phyloP scores from a whole-genome alignment of 2,797 vertebrate species.

The Orientallactaga sibirica region DNA sequence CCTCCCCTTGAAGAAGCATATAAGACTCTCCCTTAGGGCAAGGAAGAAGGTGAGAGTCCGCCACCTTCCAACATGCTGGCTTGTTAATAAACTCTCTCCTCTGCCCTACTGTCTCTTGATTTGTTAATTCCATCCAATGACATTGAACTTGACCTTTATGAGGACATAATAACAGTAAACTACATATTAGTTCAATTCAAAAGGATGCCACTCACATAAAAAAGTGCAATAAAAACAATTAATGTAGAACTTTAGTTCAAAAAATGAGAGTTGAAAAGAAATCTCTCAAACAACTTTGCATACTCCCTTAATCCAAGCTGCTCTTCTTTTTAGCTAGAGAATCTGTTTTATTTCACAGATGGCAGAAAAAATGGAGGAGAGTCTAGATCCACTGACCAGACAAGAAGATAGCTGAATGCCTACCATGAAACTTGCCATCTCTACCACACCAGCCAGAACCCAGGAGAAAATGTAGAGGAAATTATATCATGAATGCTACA shows the following conservation, averaged over 20 bases:
- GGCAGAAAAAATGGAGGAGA: too few relatives aligned
- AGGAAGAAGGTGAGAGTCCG: not conserved
- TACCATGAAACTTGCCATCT: too few relatives aligned
- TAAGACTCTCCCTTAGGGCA: not conserved
- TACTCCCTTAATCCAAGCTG: too few relatives aligned
- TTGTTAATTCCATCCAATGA: not conserved
- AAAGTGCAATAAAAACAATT: not conserved
- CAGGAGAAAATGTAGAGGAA: too few relatives aligned
- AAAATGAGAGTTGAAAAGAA: not conserved
- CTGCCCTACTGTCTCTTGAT: not conserved
- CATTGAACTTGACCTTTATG: not conserved
- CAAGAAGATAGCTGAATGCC: too few relatives aligned
- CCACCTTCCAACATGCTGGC: not conserved
- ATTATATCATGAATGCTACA: too few relatives aligned
- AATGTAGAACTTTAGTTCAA: slow-evolving; percentile 31
- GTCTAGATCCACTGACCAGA: too few relatives aligned
- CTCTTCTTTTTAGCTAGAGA: too few relatives aligned
- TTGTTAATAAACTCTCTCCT: not conserved
- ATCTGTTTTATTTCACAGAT: too few relatives aligned
- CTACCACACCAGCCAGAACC: too few relatives aligned
- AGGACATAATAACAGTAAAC: not conserved
- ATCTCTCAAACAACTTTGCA: too few relatives aligned
- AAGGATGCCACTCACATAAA: not conserved
- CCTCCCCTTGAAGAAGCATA: not conserved
- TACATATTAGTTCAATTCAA: slow-evolving; percentile 20